A percentile compares a stretch with the other conserved stretches of the same genome.
These are phyloP conservation scores for Allobates femoralis DNA, from an alignment of 2,797 vertebrate species.

Conservation along the genomic window DNA sequence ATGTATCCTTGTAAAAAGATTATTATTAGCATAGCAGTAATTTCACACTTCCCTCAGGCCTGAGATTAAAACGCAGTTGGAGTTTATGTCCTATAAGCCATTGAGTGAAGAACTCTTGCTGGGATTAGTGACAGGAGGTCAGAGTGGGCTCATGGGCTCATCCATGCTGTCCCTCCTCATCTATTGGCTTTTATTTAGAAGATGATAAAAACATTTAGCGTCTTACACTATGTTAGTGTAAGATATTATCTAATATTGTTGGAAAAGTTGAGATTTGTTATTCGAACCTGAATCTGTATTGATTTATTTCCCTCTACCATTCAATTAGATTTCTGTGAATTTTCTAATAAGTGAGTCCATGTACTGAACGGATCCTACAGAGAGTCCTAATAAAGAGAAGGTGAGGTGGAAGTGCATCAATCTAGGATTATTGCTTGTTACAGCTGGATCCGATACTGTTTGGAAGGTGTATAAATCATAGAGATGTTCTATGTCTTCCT, in stretches of 20 bases:
- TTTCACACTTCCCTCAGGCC: slow-evolving; percentile 43
- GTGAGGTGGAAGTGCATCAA: slow-evolving; percentile 10
- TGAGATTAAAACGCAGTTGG: slow-evolving; percentile 26
- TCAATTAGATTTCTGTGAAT: slow-evolving; percentile 17
- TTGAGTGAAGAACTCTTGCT: slow-evolving; percentile 21
- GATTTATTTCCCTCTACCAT: slow-evolving; percentile 29
- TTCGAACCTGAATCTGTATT: slow-evolving; percentile 4
- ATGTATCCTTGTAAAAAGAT: slow-evolving; percentile 56
- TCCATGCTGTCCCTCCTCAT: not conserved
- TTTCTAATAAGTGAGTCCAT: slow-evolving; percentile 1
- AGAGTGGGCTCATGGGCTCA: not conserved
- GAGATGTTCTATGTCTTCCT: slow-evolving; percentile 14
- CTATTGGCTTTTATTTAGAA: not conserved
- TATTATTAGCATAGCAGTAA: slow-evolving; percentile 53
- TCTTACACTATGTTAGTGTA: not conserved
- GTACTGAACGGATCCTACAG: not conserved
- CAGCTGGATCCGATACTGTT: slow-evolving; percentile 35
- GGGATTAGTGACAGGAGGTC: slow-evolving; percentile 23
- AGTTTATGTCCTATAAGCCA: not conserved
- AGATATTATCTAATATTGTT: slow-evolving; percentile 6
- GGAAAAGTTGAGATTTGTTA: slow-evolving; percentile 25
- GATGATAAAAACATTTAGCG: slow-evolving; percentile 29
- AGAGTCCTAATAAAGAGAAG: slow-evolving; percentile 33
- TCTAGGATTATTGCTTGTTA: not conserved
- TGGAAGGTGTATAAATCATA: not conserved